phyloP scores from a whole-genome alignment of 2,888 invertebrate genomes.

The Eupithecia inturbata region DNA sequence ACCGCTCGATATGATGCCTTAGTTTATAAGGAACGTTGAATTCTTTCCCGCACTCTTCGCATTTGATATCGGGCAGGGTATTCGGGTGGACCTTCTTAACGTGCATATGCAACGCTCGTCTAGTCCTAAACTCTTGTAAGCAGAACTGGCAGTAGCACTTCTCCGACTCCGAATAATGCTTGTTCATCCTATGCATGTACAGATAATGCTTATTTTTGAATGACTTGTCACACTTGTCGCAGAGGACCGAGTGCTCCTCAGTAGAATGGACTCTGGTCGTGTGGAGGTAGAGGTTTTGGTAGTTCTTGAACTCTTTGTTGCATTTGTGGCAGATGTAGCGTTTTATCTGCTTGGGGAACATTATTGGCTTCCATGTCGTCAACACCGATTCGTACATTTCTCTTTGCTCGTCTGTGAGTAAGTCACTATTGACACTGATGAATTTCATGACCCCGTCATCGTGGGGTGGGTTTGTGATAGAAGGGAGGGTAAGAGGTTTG shows the following conservation, averaged over 20 bases:
- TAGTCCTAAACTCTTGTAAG: conserved; percentile 72
- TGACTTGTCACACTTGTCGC: conserved; percentile 74
- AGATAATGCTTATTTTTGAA: conserved; percentile 80
- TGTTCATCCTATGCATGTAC: conserved; percentile 81
- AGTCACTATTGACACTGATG: conserved; percentile 69
- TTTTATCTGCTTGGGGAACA: conserved; percentile 68
- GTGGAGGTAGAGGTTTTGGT: conserved; percentile 75
- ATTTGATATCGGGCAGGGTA: conserved; percentile 74
- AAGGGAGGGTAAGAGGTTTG: conserved; percentile 15
- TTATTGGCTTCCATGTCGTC: conserved; percentile 72
- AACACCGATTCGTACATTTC: conserved; percentile 79
- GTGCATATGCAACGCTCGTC: conserved; percentile 75
- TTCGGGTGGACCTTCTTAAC: conserved; percentile 71
- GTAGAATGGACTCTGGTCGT: conserved; percentile 76
- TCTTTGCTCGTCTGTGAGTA: conserved; percentile 70
- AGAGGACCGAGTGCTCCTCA: conserved; percentile 72
- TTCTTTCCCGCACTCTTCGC: conserved; percentile 71
- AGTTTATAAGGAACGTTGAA: conserved; percentile 76
- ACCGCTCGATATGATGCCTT: conserved; percentile 69
- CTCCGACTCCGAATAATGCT: conserved; percentile 76
- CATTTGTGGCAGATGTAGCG: conserved; percentile 75
- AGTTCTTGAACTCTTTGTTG: conserved; percentile 78
- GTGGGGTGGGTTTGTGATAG: conserved; percentile 18
- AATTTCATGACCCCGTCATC: conserved; percentile 63
- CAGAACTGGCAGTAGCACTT: conserved; percentile 77